Evolutionary conservation across 1,140 invertebrate species (phyloP).

Genomic region (Zophobas morio): DNA sequence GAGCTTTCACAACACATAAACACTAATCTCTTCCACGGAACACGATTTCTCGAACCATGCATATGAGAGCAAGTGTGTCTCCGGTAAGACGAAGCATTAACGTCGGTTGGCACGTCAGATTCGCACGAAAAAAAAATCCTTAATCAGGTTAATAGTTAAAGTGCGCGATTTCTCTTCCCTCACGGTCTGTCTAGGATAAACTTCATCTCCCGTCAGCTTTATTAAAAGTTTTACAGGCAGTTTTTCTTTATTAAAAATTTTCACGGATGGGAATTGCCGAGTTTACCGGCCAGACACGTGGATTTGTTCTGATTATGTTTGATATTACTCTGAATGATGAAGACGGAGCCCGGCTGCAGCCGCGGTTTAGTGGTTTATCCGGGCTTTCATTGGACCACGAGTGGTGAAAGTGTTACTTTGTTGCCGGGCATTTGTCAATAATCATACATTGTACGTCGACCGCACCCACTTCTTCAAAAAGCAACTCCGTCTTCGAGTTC

Average conservation of each 20-base stretch:
- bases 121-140: not conserved
- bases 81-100: conserved; percentile 17
- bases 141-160: conserved; percentile 4
- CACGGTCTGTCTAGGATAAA: conserved; percentile 9
- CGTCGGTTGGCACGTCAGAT: not conserved
- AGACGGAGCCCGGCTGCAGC: not conserved
- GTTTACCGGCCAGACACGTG: conserved; percentile 26
- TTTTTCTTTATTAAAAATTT: conserved; percentile 41
- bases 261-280: conserved; percentile 19
- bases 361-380: not conserved
- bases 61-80: conserved; percentile 31
- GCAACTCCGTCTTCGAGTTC: no score
- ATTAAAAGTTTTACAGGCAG: conserved; percentile 36
- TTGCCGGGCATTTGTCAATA: not conserved
- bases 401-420: conserved; percentile 3
- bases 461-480: no score
- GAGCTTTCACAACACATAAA: conserved; percentile 48
- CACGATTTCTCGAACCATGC: conserved; percentile 38
- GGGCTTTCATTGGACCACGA: not conserved
- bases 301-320: conserved; percentile 26
- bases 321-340: conserved; percentile 27
- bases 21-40: conserved; percentile 46
- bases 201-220: conserved; percentile 14
- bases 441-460: no score
- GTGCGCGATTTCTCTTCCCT: not conserved